Evolutionary conservation across 2,113 vertebrate species (phyloP).

Genomic region (Elgaria multicarinata): DNA sequence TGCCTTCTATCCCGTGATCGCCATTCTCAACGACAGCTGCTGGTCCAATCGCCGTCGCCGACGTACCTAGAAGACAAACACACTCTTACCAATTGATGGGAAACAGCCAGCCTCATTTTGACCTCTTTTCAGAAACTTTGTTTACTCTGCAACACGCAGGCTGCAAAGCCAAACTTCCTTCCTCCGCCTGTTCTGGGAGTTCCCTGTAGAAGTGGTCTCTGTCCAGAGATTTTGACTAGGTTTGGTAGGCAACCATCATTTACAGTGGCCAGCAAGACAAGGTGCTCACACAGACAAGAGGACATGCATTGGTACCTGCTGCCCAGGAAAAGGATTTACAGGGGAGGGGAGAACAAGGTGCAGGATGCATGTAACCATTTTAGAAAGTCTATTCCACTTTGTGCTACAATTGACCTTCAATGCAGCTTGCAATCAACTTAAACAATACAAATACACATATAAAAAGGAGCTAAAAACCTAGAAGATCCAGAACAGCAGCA

Average conservation of each 20-base stretch:
- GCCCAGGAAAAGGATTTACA: background rate
- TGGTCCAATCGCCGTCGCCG: constrained; percentile 72
- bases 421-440: background rate
- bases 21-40: constrained; percentile 85
- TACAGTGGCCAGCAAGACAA: background rate
- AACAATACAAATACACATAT: background rate
- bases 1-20: constrained; percentile 80
- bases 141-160: background rate
- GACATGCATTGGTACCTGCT: background rate
- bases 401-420: background rate
- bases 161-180: background rate
- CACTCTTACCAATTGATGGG: background rate
- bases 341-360: background rate
- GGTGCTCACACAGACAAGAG: too few species aligned
- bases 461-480: background rate
- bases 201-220: background rate
- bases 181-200: too few species aligned
- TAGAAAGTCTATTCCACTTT: background rate
- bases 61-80: background rate
- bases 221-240: background rate
- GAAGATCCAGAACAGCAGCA: background rate
- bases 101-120: background rate
- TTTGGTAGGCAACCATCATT: background rate
- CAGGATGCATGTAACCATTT: background rate
- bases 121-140: background rate